phyloP scores from a whole-genome alignment of 2,888 invertebrate species.

The Apodemia hepburni region DNA sequence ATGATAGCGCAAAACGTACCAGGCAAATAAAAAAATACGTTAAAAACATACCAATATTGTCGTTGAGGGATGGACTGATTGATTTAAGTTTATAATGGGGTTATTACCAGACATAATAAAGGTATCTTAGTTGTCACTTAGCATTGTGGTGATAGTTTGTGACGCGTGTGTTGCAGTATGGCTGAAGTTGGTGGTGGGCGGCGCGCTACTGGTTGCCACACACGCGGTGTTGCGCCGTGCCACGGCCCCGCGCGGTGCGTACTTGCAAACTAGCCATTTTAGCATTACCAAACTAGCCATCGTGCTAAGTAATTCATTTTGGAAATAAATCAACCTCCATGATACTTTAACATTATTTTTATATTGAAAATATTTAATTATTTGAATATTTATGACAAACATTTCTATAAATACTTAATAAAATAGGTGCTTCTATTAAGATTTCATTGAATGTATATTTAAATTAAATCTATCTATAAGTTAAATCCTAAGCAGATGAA shows the following conservation, averaged over 20 bases:
- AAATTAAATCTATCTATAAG: constrained; percentile 17
- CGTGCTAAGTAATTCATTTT: constrained; percentile 17
- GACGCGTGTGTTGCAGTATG: constrained; percentile 88
- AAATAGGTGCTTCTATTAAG: not conserved
- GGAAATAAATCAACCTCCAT: no score
- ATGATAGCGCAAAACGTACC: no score
- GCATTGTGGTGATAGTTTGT: constrained; percentile 30
- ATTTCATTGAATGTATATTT: not conserved
- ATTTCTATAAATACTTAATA: no score
- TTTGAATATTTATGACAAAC: no score
- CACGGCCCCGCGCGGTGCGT: constrained; percentile 84
- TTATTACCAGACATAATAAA: not conserved
- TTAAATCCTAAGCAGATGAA: constrained; percentile 49
- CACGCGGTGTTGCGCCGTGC: constrained; percentile 90
- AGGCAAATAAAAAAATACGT: no score
- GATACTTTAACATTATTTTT: no score
- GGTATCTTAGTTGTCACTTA: constrained; percentile 21
- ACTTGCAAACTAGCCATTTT: constrained; percentile 36
- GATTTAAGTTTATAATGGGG: not conserved
- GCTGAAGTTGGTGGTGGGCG: constrained; percentile 92
- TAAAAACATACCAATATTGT: no score
- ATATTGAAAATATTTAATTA: no score
- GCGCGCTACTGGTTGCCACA: constrained; percentile 91
- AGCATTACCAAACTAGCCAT: not conserved
- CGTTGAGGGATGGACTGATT: not conserved